Evolutionary conservation across 2,888 invertebrate species (phyloP).

Genomic region (Erebia palarica): DNA sequence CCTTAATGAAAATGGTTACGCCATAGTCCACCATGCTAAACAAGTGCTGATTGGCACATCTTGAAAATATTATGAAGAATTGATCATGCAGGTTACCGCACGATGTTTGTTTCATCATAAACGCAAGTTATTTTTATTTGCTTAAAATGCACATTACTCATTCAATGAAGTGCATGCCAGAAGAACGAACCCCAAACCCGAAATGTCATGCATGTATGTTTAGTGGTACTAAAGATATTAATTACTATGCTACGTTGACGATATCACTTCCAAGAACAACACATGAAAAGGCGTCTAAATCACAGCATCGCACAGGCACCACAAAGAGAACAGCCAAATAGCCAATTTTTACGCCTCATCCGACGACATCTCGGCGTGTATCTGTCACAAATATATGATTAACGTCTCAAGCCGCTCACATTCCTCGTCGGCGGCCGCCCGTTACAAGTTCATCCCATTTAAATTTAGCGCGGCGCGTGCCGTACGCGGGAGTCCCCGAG

Average conservation of each 20-base stretch:
- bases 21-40: too few species aligned
- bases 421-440: constrained; percentile 73
- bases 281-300: constrained; percentile 29
- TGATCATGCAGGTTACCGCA: too few species aligned
- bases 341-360: constrained; percentile 55
- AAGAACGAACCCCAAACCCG: too few species aligned
- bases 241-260: constrained; percentile 6
- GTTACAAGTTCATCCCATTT: constrained; percentile 81
- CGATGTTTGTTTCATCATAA: too few species aligned
- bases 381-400: constrained; percentile 80
- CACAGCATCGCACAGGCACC: constrained; percentile 34
- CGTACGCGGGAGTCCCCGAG: constrained; percentile 57
- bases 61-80: too few species aligned
- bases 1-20: too few species aligned
- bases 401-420: constrained; percentile 71
- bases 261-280: constrained; percentile 28
- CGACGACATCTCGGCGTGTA: constrained; percentile 66
- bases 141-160: too few species aligned
- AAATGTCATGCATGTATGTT: background rate
- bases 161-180: too few species aligned
- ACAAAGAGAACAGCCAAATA: constrained; percentile 49
- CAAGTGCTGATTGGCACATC: too few species aligned
- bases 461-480: constrained; percentile 82
- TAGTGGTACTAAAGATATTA: background rate
- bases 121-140: too few species aligned